Base-by-base conservation (phyloP, 2,797 vertebrate genomes). In the Poecilia gillii region DNA sequence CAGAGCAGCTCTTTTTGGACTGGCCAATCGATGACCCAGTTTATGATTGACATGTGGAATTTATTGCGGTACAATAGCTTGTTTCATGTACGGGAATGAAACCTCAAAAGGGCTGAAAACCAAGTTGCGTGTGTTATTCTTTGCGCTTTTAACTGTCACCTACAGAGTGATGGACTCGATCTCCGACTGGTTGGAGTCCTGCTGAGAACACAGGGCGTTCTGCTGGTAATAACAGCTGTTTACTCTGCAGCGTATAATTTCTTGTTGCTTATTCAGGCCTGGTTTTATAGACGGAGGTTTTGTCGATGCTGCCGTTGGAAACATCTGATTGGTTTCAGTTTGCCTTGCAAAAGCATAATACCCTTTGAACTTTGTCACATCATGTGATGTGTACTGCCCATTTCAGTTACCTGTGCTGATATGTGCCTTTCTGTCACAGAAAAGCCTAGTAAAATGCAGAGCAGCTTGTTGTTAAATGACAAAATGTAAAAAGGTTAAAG, bases 1-100 rank as follows among this genome's bases (percentile, higher is more conserved):
- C 75, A 76, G 79, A 84, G 45, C 59, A 77, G 77, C 59, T 51
- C 80, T 64, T 79, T 47, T 72, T 72, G 78, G 75, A 89, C 84
- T 82, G 86, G 85, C 80, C 84, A 79, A 88, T 89, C 79, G 76
- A 77, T 84, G 82, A 84, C 57, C 70, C 46, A 77, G 55, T 74
- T 72, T 66, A 18, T 90, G 90, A 91, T 49, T 89, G 89, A 86
- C 89, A 81, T 33, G 55, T 71, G 47, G 41, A 82, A 75, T 85
- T 81, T 71, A 57, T 71, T 77, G 77, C 73, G 66, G 66, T 51
- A 77, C 84, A 90, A 85, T 72, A 85, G 46, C 80, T 72, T 64
- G 72, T 84, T 91, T 85, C 73, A 73, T 82, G 78, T 68, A 53
- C 66, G 71, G 45, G 25, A 81, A 84, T 77, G 74, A 72, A 75